A percentile compares a stretch with the other conserved stretches of the same genome.
These are phyloP conservation scores for Ceryle rudis DNA, from an alignment of 2,797 vertebrate species.

Conservation along the genomic window DNA sequence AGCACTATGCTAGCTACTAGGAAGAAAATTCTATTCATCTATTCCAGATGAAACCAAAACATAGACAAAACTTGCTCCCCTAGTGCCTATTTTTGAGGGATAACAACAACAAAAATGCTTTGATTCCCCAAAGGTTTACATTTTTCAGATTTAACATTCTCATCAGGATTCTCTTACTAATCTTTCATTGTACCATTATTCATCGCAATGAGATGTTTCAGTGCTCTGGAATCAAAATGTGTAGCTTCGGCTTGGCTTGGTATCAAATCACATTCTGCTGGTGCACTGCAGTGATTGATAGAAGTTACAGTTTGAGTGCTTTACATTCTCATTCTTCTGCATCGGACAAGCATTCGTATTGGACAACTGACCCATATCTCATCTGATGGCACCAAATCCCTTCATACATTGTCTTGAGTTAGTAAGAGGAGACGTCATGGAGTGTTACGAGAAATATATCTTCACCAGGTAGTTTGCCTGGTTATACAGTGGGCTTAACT, in stretches of 20 bases:
- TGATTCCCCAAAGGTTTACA: not conserved
- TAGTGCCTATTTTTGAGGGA: not conserved
- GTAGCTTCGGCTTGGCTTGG: conserved; percentile 46
- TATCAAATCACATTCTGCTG: conserved; percentile 20
- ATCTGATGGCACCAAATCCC: not conserved
- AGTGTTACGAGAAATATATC: not conserved
- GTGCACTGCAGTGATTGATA: conserved; percentile 3
- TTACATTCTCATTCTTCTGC: not conserved
- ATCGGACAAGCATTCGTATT: not conserved
- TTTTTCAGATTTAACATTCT: not conserved
- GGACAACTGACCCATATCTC: not conserved
- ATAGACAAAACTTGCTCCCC: not conserved
- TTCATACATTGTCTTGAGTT: not conserved
- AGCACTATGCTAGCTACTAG: not conserved
- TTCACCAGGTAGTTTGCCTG: not conserved
- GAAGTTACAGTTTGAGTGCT: conserved; percentile 4
- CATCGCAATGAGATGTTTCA: conserved; percentile 42
- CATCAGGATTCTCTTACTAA: not conserved
- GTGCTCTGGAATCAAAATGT: conserved; percentile 16
- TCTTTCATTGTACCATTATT: conserved; percentile 19
- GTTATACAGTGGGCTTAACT: fast-evolving
- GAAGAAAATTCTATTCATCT: not conserved
- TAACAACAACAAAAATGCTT: not conserved
- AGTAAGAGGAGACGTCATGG: not conserved
- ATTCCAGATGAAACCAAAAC: not conserved